Conservation (phyloP, 2,113 vertebrate species). For the Trematocara variabile region DNA sequence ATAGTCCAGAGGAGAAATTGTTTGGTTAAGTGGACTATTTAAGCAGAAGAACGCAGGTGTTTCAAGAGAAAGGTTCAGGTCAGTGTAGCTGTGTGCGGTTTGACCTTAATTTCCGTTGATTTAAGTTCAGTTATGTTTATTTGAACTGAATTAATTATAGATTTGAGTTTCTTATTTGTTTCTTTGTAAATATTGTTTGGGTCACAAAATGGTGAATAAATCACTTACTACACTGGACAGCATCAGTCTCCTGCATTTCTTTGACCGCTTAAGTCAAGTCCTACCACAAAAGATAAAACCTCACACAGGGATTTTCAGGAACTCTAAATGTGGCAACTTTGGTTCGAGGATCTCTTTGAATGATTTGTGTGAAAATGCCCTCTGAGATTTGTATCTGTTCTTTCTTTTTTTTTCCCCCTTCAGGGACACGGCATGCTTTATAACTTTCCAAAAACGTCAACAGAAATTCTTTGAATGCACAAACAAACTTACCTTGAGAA, state of each 20-base stretch:
- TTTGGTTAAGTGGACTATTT: rapidly evolving
- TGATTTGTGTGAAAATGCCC: neutral
- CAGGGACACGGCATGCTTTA: neutral
- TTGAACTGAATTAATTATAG: too few species aligned
- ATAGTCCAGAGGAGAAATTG: too few species aligned
- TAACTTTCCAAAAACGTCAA: neutral
- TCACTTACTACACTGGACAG: too few species aligned
- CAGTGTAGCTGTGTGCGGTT: too few species aligned
- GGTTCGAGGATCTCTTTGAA: neutral
- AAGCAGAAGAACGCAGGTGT: too few species aligned
- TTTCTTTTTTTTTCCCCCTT: neutral
- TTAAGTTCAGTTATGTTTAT: too few species aligned
- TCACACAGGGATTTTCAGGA: neutral
- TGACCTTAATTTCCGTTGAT: rapidly evolving
- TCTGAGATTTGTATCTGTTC: neutral
- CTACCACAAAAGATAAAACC: neutral
- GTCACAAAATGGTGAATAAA: too few species aligned
- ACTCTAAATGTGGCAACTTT: neutral
- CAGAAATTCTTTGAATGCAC: conserved; percentile 38
- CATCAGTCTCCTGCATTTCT: too few species aligned
- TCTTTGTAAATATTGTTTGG: too few species aligned
- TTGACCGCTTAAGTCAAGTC: too few species aligned
- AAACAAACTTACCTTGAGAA: conserved; percentile 5
- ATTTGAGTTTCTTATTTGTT: too few species aligned
- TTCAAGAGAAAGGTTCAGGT: rapidly evolving